These are phyloP conservation scores for Cataglyphis rosenhaueri DNA, from an alignment of 2,888 invertebrate species.

Conservation along the genomic window DNA sequence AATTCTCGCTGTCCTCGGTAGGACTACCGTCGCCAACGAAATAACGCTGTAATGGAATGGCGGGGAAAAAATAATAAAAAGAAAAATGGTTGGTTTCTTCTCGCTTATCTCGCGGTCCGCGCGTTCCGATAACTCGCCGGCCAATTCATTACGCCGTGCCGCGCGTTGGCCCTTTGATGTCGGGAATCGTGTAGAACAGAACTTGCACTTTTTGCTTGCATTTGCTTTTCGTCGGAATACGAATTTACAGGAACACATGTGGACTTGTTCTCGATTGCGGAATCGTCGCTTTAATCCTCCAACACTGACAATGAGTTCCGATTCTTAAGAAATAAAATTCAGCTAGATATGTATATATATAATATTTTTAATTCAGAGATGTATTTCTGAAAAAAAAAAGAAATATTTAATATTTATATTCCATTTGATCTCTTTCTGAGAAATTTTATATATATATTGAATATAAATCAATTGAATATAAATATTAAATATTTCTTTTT, in stretches of 20 bases:
- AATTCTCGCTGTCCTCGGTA: slow-evolving; percentile 59
- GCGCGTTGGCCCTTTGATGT: slow-evolving; percentile 44
- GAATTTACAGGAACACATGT: slow-evolving; percentile 46
- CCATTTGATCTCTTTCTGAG: not conserved
- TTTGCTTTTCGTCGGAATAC: slow-evolving; percentile 17
- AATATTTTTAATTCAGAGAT: not conserved
- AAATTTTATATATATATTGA: no score
- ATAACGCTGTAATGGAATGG: slow-evolving; percentile 65
- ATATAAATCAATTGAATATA: not conserved
- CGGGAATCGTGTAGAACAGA: slow-evolving; percentile 43
- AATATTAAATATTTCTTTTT: not conserved
- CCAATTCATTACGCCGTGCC: slow-evolving; percentile 43
- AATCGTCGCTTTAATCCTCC: slow-evolving; percentile 21
- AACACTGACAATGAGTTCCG: not conserved
- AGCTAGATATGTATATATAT: not conserved
- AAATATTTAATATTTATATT: not conserved
- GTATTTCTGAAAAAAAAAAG: not conserved
- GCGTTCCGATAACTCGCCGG: slow-evolving; percentile 50
- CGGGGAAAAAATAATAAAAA: slow-evolving; percentile 48
- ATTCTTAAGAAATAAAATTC: not conserved
- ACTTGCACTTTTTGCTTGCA: slow-evolving; percentile 42
- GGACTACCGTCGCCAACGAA: slow-evolving; percentile 58
- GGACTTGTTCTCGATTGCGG: slow-evolving; percentile 17
- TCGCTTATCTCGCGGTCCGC: slow-evolving; percentile 44
- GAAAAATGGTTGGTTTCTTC: slow-evolving; percentile 43